phyloP scores from a whole-genome alignment of 2,797 vertebrate genomes.

The Phoebastria nigripes region DNA sequence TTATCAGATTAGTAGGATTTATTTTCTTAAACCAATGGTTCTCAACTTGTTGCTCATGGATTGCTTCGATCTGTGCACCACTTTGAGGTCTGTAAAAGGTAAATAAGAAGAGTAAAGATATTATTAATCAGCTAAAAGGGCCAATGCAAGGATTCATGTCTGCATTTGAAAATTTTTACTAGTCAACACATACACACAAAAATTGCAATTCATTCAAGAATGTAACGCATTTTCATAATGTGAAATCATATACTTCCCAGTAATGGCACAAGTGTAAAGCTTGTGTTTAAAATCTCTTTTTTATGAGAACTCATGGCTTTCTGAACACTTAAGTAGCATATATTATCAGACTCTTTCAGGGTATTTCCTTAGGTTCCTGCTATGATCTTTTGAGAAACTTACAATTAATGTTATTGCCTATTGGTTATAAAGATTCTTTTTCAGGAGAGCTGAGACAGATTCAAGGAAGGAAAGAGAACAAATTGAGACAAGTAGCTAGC shows the following conservation, averaged over 20 bases:
- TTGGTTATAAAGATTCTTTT: neutral
- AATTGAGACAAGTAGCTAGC: neutral
- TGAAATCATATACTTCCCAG: neutral
- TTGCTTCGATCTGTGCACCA: neutral
- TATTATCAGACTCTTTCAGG: neutral
- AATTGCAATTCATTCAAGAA: neutral
- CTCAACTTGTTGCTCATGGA: neutral
- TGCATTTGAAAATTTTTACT: neutral
- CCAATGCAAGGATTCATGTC: neutral
- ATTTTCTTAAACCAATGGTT: neutral
- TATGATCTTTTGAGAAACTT: neutral
- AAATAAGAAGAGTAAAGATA: neutral
- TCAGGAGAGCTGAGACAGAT: neutral
- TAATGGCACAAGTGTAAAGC: neutral
- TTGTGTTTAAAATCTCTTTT: neutral
- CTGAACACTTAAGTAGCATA: neutral
- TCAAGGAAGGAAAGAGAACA: neutral
- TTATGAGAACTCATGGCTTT: neutral
- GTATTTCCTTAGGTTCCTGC: neutral
- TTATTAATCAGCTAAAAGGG: neutral
- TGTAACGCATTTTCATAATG: neutral
- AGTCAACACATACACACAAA: neutral
- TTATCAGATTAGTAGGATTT: neutral
- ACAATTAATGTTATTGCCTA: neutral
- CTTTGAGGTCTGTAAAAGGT: neutral